phyloP scores from a whole-genome alignment of 2,797 vertebrate species.

The Falco peregrinus region DNA sequence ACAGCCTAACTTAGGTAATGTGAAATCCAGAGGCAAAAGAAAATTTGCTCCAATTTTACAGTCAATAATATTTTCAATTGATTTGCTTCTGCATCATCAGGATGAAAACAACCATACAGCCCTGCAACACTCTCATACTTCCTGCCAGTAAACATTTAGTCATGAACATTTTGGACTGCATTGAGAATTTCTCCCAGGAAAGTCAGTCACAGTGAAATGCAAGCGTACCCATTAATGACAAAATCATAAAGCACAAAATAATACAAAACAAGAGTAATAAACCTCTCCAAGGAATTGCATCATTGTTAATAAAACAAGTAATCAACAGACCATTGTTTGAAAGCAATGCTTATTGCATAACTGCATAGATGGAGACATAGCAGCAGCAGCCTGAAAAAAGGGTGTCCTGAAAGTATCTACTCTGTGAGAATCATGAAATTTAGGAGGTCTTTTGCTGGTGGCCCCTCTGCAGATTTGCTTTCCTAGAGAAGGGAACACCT shows the following conservation, averaged over 20 bases:
- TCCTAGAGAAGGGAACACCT: background rate
- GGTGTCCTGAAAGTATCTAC: background rate
- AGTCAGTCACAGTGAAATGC: slow-evolving; percentile 20
- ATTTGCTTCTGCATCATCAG: slow-evolving; percentile 5
- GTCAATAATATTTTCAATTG: slow-evolving; percentile 44
- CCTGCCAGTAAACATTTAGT: slow-evolving; percentile 20
- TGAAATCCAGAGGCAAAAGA: slow-evolving; percentile 14
- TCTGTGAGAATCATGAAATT: background rate
- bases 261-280: slow-evolving; percentile 48
- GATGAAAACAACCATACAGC: background rate
- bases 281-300: background rate
- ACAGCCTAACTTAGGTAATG: background rate
- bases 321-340: slow-evolving; percentile 45
- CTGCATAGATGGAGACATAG: slow-evolving; percentile 11
- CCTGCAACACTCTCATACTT: background rate
- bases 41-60: slow-evolving; percentile 14
- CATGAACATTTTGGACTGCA: background rate
- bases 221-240: slow-evolving; percentile 15
- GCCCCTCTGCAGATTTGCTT: background rate
- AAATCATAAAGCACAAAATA: slow-evolving; percentile 52
- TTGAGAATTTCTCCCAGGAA: background rate
- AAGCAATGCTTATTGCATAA: slow-evolving; percentile 2
- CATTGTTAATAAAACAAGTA: slow-evolving; percentile 38
- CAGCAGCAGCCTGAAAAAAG: background rate
- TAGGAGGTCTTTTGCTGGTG: background rate